These are phyloP conservation scores for Chamaea fasciata DNA, from an alignment of 2,113 vertebrate genomes.

Conservation along the genomic window DNA sequence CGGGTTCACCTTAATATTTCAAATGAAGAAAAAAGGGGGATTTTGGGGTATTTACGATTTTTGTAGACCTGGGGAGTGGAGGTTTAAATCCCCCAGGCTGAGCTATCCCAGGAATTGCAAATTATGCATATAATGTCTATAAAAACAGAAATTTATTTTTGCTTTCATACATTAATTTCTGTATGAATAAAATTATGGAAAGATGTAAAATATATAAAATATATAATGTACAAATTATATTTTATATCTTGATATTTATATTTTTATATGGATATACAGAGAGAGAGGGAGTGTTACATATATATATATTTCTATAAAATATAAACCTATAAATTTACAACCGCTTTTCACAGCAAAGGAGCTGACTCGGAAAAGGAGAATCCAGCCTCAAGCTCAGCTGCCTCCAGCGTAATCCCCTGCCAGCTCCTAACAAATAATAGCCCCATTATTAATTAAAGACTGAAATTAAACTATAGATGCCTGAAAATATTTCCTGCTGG, in stretches of 20 bases:
- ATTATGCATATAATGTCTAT: no score
- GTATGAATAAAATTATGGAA: not conserved
- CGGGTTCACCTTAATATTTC: rapidly evolving
- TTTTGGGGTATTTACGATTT: not conserved
- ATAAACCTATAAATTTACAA: not conserved
- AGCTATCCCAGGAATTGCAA: not conserved
- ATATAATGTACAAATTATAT: no score
- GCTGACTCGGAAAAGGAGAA: not conserved
- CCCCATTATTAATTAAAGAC: not conserved
- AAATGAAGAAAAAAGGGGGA: not conserved
- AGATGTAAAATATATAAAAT: rapidly evolving
- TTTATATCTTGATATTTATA: not conserved
- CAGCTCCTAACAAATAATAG: not conserved
- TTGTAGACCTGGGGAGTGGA: not conserved
- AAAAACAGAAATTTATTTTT: not conserved
- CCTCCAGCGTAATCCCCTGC: not conserved
- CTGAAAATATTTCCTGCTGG: slow-evolving; percentile 18
- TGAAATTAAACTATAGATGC: not conserved
- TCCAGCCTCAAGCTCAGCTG: not conserved
- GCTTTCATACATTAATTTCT: not conserved
- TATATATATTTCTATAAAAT: not conserved
- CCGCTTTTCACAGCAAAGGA: not conserved
- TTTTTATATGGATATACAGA: not conserved
- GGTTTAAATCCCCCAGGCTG: not conserved
- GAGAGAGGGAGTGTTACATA: not conserved